These are phyloP conservation scores for Neria commutata DNA, from an alignment of 2,888 invertebrate genomes.

Conservation along the genomic window DNA sequence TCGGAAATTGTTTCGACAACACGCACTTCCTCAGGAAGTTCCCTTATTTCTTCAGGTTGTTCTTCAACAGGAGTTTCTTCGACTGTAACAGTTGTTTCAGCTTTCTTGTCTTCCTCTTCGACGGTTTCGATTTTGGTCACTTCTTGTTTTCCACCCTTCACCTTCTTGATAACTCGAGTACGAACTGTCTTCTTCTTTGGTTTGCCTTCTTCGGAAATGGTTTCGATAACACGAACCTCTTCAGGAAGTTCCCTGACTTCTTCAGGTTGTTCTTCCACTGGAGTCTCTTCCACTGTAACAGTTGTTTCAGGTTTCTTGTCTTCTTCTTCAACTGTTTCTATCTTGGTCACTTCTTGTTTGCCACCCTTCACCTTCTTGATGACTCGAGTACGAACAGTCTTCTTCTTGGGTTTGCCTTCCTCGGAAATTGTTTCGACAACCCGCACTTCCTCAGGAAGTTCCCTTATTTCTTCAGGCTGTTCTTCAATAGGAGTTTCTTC, in stretches of 20 bases:
- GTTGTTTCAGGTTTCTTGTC: constrained; percentile 26
- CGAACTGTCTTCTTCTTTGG: constrained; percentile 23
- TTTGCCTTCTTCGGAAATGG: constrained; percentile 23
- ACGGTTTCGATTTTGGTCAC: constrained; percentile 28
- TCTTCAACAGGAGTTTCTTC: constrained; percentile 27
- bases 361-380: constrained; percentile 28
- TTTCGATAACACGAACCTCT: constrained; percentile 24
- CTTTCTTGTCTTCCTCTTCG: constrained; percentile 27
- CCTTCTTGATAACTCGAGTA: constrained; percentile 27
- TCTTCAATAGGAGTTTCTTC: constrained; percentile 25
- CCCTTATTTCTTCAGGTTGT: constrained; percentile 14
- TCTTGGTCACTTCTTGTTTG: constrained; percentile 30
- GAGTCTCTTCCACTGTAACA: constrained; percentile 26
- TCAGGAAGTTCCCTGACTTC: constrained; percentile 21
- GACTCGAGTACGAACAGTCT: constrained; percentile 22
- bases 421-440: constrained; percentile 25
- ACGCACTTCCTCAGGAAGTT: constrained; percentile 27
- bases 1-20: constrained; percentile 23
- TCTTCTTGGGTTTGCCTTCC: constrained; percentile 26
- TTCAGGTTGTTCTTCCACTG: constrained; percentile 21
- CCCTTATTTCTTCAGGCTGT: constrained; percentile 14
- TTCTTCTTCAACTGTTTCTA: constrained; percentile 29
- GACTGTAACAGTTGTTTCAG: constrained; percentile 28
- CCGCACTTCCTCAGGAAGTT: constrained; percentile 27
- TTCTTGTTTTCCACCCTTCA: constrained; percentile 27